Evolutionary conservation across 2,888 invertebrate genomes (phyloP), one percentile per base, ranked within the genome.

Genomic region (Congeria kusceri): DNA sequence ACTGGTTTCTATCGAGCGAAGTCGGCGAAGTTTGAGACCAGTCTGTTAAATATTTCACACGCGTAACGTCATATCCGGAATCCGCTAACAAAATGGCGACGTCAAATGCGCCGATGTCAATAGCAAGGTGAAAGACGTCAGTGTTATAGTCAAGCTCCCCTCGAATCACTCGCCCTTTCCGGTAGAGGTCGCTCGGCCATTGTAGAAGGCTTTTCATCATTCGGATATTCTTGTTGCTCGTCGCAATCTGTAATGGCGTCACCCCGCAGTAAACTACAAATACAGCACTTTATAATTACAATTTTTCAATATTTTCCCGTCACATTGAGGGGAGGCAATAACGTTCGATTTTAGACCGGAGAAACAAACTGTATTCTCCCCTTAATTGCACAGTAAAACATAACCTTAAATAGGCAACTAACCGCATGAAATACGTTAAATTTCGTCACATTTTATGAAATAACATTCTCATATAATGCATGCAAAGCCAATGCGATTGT

Each of bases 101-200:
- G 13, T 87, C 83, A 49, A 88, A 84, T 46, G 81, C 76, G 3
- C 87, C 85, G n/a, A 87, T 82, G 72, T 86, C 83, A 56, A 89
- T 74, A 3, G 89, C 88, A 27, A 89, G 74, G 53, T 88, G 86
- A 49, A 88, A 86, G 4, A 85, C 83, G 77, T 90, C 90, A 13
- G 88, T 61, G 20, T 66, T 68, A 71, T 86, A 88, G 44, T 90
- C 90, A 32, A 79, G 71, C 13, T 83, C 78, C 5, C 74, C 73
- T 0, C 85, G 65, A 20, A 75, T 71, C 18, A 89, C 84, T 13
- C 81, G 80, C 9, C 89, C 89, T 67, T 85, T 82, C 28, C 80
- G 74, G 44, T 86, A 80, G 20, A 88, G 71, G 62, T 84, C 58
- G 58, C 86, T 85, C 59, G 85, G 87, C 82, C 86, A 87, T 25